Evolutionary conservation across 2,797 vertebrate species (phyloP), one percentile per base, ranked within the genome.

Genomic region (Crenuchus spilurus): DNA sequence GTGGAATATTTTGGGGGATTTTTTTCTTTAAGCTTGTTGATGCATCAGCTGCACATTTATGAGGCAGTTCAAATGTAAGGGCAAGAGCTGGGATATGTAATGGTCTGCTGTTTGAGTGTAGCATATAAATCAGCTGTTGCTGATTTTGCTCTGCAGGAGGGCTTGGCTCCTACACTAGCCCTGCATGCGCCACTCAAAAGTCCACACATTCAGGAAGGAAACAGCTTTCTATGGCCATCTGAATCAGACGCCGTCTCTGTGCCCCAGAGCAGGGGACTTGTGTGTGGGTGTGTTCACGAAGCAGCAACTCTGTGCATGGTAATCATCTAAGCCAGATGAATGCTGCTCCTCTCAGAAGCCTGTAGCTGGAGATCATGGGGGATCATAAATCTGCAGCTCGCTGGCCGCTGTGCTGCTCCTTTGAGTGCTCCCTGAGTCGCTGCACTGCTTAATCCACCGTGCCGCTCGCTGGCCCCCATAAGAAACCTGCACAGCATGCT

Each of bases 291-390:
- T 42, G 61, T 44, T 61, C 30, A 42, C 14, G 26, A 49, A 72
- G 28, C 54, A 68, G 70, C 20, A 51, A 42, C 28, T 61, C 39
- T 60, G 51, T 24, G 20, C 28, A 80, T 77, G 81, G 80, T 42
- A 76, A 83, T 84, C 84, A 71, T 58, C 54, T 61, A 33, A 8
- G 61, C 66, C 42, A 69, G 66, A 70, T 68, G 72, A 66, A 72
- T 31, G 31, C 48, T 9, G 26, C 33, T 75, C 68, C 41, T 74
- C 78, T 55, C 49, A 80, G 79, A 87, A 83, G 78, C 80, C 42
- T 58, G 42, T 20, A 57, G 67, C 55, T 75, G 69, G 77, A 80
- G 79, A 81, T 65, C 22, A 24, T 83, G 81, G 85, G n/a, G 84
- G 14, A 60, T 65, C 35, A 49, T 79, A 54, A 54, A 39, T 57